Percentiles rank a stretch among this genome's conserved stretches.
Evolutionary conservation across 2,113 vertebrate genomes (phyloP).

Genomic region (Laticauda laticaudata): DNA sequence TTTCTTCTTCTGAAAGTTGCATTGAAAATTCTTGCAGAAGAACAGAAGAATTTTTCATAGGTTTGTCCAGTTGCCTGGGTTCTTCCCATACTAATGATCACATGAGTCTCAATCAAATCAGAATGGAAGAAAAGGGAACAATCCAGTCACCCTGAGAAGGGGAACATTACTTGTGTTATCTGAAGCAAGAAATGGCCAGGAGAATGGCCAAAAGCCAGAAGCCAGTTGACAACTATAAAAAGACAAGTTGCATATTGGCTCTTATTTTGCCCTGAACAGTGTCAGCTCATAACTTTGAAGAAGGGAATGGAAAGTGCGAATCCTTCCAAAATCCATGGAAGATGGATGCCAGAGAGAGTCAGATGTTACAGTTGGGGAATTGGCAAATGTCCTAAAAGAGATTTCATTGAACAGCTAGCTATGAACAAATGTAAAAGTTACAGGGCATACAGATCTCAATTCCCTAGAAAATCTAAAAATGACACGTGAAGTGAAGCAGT

Average conservation of each 20-base stretch:
- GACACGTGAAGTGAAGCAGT: not conserved
- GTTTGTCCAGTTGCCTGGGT: not conserved
- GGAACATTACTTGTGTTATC: not conserved
- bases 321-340: not conserved
- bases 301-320: not conserved
- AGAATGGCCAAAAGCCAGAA: not conserved
- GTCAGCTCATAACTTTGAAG: not conserved
- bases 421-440: not conserved
- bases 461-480: not conserved
- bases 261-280: not conserved
- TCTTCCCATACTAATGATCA: too few species aligned
- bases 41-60: not conserved
- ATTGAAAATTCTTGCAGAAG: not conserved
- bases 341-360: not conserved
- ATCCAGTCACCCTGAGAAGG: not conserved
- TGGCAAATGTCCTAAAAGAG: not conserved
- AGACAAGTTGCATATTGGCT: not conserved
- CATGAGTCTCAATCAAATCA: not conserved
- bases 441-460: not conserved
- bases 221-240: not conserved
- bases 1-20: not conserved
- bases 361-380: not conserved
- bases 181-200: not conserved
- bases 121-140: not conserved
- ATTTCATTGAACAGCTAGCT: not conserved